Evolutionary conservation across 2,888 invertebrate species (phyloP).

Genomic region (Macrophya alboannulata): DNA sequence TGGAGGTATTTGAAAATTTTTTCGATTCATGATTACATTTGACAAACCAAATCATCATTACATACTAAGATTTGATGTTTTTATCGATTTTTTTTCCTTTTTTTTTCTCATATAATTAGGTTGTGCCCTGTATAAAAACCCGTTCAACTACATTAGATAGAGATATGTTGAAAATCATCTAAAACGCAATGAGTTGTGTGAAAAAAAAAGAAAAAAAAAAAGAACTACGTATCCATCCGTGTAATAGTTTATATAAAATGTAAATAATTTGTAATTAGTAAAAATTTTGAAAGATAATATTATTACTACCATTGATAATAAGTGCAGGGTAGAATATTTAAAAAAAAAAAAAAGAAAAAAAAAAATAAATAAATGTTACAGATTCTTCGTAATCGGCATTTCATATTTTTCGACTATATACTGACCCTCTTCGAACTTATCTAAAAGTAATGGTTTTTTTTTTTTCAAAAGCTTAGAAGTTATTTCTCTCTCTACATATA

Average conservation of each 20-base stretch:
- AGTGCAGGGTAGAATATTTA: neutral
- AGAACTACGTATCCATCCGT: neutral
- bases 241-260: slow-evolving; percentile 58
- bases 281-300: neutral
- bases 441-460: too few species aligned
- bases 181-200: neutral
- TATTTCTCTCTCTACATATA: too few species aligned
- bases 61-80: neutral
- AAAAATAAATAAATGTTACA: neutral
- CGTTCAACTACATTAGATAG: too few species aligned
- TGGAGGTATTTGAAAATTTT: neutral
- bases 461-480: too few species aligned
- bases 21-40: neutral
- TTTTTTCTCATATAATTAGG: too few species aligned
- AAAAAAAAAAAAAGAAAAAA: too few species aligned
- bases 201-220: neutral
- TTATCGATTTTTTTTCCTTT: neutral
- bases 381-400: neutral
- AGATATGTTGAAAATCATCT: neutral
- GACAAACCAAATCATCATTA: neutral
- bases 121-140: neutral
- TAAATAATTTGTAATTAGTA: slow-evolving; percentile 69
- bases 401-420: neutral
- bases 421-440: too few species aligned
- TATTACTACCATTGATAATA: slow-evolving; percentile 1